These are phyloP conservation scores for Perca flavescens DNA, from an alignment of 2,113 vertebrate species.

Conservation along the genomic window DNA sequence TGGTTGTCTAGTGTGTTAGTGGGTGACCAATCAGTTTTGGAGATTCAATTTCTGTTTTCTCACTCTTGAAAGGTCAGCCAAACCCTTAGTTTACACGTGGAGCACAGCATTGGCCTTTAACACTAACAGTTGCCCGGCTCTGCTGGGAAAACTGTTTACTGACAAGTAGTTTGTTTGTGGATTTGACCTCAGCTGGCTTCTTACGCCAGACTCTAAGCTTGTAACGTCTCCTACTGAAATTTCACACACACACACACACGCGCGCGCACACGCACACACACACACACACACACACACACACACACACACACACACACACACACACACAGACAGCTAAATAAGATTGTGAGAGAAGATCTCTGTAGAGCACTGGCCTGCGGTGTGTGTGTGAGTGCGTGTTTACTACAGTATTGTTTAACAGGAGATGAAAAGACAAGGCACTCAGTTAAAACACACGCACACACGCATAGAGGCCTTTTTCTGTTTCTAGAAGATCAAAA, in stretches of 20 bases:
- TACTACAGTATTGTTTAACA: background rate
- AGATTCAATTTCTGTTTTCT: background rate
- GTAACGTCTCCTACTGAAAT: constrained; percentile 1
- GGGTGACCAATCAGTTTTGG: background rate
- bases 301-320: background rate
- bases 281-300: background rate
- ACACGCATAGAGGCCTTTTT: background rate
- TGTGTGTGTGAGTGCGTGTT: background rate
- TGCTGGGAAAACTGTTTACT: background rate
- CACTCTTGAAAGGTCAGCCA: background rate
- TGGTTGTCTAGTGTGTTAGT: too few relatives aligned
- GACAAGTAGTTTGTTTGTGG: background rate
- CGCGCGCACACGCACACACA: background rate
- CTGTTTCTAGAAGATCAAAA: background rate
- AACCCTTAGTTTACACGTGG: background rate
- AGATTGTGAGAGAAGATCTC: background rate
- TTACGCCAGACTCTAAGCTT: constrained; percentile 1
- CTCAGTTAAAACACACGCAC: too few relatives aligned
- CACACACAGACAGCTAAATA: background rate
- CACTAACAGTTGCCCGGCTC: background rate
- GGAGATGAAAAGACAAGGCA: background rate
- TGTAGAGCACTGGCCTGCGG: background rate
- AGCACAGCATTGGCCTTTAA: background rate
- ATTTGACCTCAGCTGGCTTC: constrained; percentile 14
- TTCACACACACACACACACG: constrained; percentile 2